Evolutionary conservation across 2,797 vertebrate genomes (phyloP).

Genomic region (Characodon lateralis): DNA sequence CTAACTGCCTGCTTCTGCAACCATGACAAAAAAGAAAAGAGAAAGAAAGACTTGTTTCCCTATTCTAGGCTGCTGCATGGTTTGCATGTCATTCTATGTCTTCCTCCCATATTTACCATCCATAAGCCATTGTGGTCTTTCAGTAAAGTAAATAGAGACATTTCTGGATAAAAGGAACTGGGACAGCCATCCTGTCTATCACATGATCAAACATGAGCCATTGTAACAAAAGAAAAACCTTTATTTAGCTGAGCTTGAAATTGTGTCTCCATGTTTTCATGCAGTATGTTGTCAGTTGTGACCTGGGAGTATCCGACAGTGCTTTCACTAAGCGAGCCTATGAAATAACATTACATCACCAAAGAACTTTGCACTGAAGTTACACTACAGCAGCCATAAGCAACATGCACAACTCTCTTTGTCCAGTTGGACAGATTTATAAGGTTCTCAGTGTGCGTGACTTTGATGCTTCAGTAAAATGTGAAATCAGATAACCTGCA

Average conservation of each 20-base stretch:
- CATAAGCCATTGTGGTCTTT: neutral
- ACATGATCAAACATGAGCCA: neutral
- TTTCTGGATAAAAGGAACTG: conserved; percentile 14
- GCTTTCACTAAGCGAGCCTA: neutral
- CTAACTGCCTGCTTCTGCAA: neutral
- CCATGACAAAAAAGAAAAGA: neutral
- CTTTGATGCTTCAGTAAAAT: neutral
- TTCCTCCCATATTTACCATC: neutral
- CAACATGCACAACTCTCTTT: neutral
- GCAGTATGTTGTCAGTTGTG: neutral
- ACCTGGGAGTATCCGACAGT: too few relatives aligned
- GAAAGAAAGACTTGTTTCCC: neutral
- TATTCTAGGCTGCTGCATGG: neutral
- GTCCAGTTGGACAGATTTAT: neutral
- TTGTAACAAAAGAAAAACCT: neutral
- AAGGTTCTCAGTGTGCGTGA: neutral
- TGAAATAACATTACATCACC: neutral
- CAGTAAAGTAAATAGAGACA: conserved; percentile 13
- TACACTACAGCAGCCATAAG: neutral
- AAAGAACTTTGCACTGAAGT: neutral
- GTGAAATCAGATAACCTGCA: conserved; percentile 2
- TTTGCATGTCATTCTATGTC: neutral
- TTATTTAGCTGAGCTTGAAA: neutral
- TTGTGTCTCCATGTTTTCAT: neutral
- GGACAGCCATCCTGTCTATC: conserved; percentile 5